Percentiles rank a stretch among this genome's conserved stretches.
phyloP scores from a whole-genome alignment of 2,888 invertebrate species.

The Tenodera sinensis region DNA sequence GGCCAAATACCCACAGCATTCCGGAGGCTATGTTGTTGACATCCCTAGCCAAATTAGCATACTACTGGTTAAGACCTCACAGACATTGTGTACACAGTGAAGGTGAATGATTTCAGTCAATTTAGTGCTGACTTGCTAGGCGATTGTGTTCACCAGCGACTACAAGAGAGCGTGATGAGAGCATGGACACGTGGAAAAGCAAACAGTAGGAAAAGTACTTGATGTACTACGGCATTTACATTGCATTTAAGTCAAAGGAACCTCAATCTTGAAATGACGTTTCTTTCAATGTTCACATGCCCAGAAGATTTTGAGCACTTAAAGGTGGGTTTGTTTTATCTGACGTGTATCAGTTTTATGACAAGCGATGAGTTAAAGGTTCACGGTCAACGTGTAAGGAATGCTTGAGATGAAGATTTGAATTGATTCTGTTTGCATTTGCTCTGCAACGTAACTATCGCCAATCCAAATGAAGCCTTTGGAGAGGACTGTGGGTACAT shows the following conservation, averaged over 20 bases:
- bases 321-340: not conserved
- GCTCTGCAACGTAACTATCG: too few species aligned
- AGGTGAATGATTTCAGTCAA: constrained; percentile 6
- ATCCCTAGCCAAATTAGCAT: not conserved
- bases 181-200: not conserved
- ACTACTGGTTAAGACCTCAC: not conserved
- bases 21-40: not conserved
- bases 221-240: not conserved
- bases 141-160: not conserved
- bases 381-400: not conserved
- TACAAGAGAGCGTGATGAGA: not conserved
- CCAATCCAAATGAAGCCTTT: too few species aligned
- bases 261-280: not conserved
- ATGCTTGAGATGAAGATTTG: not conserved
- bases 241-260: not conserved
- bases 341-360: not conserved
- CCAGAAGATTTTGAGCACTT: not conserved
- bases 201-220: not conserved
- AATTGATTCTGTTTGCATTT: not conserved
- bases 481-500: too few species aligned
- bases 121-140: constrained; percentile 11
- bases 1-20: not conserved
- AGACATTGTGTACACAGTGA: not conserved
- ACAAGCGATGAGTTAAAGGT: not conserved
- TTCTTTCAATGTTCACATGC: not conserved